Base-by-base conservation (phyloP, 2,888 invertebrate species). In the Caenorhabditis doughertyi region DNA sequence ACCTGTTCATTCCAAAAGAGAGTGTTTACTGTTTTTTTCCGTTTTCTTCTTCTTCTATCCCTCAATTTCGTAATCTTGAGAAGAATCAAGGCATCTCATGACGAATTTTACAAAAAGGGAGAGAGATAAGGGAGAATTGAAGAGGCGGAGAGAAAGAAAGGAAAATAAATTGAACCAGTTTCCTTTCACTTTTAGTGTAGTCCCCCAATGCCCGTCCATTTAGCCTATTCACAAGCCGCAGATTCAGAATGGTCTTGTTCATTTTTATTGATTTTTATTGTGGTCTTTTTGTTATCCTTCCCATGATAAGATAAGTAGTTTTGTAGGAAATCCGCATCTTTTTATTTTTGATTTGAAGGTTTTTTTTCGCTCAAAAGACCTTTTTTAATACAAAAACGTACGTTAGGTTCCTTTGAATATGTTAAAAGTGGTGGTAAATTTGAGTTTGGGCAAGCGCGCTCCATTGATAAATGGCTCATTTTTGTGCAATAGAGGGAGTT, bases 101-200 rank as follows among this genome's bases (percentile, higher is more conserved):
- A 60, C 58, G 7, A 60, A 58, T 35, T 35, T 56, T 35, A 58
- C 35, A 35, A 39, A 39, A 39, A 13, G 2, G 13, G 39, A 7
- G 39, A 60, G 39, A 32, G 27, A 56, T 16, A 56, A 23, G 11
- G 39, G 23, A 2, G 5, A 25, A 60, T 18, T 16, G n/a, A 25
- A 39, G 58, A 35, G 58, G 13, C 18, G 13, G 9, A 58, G 35
- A 58, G 23, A 42, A 4, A 42, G 18, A 39, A 21, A 60, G 16
- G 16, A 13, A 25, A 13, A 21, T 39, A 42, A 35, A 60, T 60
- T 60, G 58, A 60, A 60, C 58, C 58, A 60, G 58, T 60, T 42
- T 32, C n/a, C 18, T 56, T 56, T 56, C 56, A 32, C 56, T 56
- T 56, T 56, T 32, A 56, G 7, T n/a, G 29, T 16, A 1, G 32